Evolutionary conservation across 2,797 vertebrate genomes (phyloP).

Genomic region (Aplochiton taeniatus): DNA sequence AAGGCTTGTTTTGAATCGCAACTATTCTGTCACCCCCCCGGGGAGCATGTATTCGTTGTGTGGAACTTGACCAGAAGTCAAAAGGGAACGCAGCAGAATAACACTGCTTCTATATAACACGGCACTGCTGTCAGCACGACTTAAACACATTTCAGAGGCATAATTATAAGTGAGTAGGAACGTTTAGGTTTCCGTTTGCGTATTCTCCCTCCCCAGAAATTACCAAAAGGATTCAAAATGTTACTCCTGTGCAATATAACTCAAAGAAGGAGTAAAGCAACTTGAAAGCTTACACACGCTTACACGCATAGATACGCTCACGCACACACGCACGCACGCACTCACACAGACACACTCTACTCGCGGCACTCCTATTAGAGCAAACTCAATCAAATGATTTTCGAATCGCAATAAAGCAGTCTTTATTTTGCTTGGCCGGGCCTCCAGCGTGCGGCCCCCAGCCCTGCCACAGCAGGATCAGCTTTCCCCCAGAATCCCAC

Average conservation of each 20-base stretch:
- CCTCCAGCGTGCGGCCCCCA: slow-evolving; percentile 70
- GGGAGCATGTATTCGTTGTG: slow-evolving; percentile 21
- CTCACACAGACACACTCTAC: slow-evolving; percentile 21
- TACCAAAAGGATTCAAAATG: slow-evolving; percentile 38
- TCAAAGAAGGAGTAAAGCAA: slow-evolving; percentile 28
- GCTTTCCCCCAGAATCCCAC: slow-evolving; percentile 86
- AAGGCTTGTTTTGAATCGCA: no score
- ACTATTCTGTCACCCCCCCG: no score
- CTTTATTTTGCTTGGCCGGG: slow-evolving; percentile 94
- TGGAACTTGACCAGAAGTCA: slow-evolving; percentile 25
- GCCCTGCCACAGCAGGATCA: slow-evolving; percentile 85
- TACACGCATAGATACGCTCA: slow-evolving; percentile 10
- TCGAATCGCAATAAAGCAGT: slow-evolving; percentile 91
- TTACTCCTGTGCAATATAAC: slow-evolving; percentile 45
- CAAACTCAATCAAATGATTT: slow-evolving; percentile 93
- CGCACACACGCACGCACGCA: slow-evolving; percentile 5
- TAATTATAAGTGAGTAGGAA: slow-evolving; percentile 45
- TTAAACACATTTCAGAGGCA: slow-evolving; percentile 40
- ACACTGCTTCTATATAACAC: slow-evolving; percentile 20
- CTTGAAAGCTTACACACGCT: slow-evolving; percentile 28
- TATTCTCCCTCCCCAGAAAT: slow-evolving; percentile 44
- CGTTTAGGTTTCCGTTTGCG: slow-evolving; percentile 43
- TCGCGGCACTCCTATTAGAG: slow-evolving; percentile 76
- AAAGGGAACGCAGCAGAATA: slow-evolving; percentile 32
- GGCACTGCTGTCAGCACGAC: slow-evolving; percentile 51